Evolutionary conservation across 2,888 invertebrate genomes (phyloP).

Genomic region (Epirrita christyi): DNA sequence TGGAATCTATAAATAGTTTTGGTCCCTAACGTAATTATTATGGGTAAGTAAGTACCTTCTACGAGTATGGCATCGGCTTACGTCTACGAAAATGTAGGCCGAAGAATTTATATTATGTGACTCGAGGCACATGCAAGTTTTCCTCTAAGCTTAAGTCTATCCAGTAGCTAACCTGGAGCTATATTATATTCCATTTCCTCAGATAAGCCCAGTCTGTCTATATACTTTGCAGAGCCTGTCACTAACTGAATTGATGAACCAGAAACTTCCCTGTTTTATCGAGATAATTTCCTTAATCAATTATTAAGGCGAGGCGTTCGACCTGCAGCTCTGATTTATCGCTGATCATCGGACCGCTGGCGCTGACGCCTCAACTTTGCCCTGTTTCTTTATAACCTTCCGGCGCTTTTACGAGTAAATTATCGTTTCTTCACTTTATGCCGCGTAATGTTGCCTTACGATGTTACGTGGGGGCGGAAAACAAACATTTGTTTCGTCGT

Average conservation of each 20-base stretch:
- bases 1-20: too few relatives aligned
- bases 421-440: conserved; percentile 37
- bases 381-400: conserved; percentile 32
- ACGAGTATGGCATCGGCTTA: background rate
- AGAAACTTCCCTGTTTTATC: conserved; percentile 31
- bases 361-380: conserved; percentile 36
- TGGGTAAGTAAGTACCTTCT: background rate
- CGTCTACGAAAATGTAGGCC: conserved; percentile 1
- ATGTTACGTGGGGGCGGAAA: conserved; percentile 20
- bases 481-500: conserved; percentile 27
- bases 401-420: conserved; percentile 36
- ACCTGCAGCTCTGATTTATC: conserved; percentile 36
- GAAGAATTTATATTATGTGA: conserved; percentile 3
- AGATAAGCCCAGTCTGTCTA: conserved; percentile 10
- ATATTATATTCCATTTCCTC: conserved; percentile 6
- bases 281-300: conserved; percentile 37
- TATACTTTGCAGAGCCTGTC: conserved; percentile 10
- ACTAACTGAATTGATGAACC: conserved; percentile 31
- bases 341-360: conserved; percentile 40
- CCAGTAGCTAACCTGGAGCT: conserved; percentile 6
- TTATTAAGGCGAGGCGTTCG: conserved; percentile 28
- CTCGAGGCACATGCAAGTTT: conserved; percentile 13
- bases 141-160: conserved; percentile 13
- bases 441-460: conserved; percentile 34
- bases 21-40: too few relatives aligned